Evolutionary conservation across 2,113 vertebrate genomes (phyloP).

Genomic region (Pavo muticus): DNA sequence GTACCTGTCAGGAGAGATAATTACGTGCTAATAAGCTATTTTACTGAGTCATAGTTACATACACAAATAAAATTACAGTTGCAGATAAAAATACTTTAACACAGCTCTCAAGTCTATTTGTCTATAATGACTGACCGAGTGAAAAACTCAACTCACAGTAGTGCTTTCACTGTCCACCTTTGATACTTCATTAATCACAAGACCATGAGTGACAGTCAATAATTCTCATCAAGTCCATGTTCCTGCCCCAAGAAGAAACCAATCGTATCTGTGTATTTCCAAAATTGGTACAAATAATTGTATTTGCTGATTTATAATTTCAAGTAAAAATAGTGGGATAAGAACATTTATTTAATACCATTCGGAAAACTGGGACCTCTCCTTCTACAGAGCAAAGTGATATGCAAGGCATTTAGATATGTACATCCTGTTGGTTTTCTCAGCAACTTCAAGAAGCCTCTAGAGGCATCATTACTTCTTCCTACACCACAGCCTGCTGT

Average conservation of each 20-base stretch:
- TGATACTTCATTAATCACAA: neutral
- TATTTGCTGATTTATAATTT: neutral
- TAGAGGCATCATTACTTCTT: neutral
- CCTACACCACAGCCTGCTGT: neutral
- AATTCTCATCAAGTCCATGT: neutral
- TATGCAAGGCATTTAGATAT: neutral
- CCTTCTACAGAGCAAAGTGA: neutral
- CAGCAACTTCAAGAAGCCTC: neutral
- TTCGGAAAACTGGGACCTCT: neutral
- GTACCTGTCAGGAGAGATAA: neutral
- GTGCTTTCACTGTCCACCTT: neutral
- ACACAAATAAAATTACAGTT: neutral
- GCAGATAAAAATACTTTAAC: neutral
- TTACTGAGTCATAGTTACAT: neutral
- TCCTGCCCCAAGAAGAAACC: neutral
- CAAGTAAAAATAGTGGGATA: neutral
- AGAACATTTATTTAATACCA: neutral
- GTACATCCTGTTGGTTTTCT: neutral
- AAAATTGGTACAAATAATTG: neutral
- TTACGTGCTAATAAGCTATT: neutral
- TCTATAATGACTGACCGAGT: neutral
- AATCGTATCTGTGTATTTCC: neutral
- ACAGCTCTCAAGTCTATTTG: neutral
- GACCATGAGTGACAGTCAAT: neutral
- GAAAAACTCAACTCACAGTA: neutral